Evolutionary conservation across 2,888 invertebrate species (phyloP).

Genomic region (Sphaeridia pumilis): DNA sequence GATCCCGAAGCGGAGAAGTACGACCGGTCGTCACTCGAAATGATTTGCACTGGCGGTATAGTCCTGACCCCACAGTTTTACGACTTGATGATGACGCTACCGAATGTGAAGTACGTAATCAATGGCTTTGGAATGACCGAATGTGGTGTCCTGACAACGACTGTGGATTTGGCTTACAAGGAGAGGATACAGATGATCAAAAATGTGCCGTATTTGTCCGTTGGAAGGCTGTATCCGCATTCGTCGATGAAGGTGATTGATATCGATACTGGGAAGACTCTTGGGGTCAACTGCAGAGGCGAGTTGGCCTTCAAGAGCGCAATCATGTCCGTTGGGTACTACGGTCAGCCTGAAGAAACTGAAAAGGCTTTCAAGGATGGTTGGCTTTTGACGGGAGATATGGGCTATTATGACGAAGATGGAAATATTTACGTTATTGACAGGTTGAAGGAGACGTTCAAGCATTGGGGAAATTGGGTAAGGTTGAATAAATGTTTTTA

Average conservation of each 20-base stretch:
- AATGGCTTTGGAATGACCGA: slow-evolving; percentile 33
- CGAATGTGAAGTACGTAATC: slow-evolving; percentile 24
- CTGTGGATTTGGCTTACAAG: slow-evolving; percentile 23
- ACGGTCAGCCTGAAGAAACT: slow-evolving; percentile 26
- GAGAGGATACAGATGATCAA: slow-evolving; percentile 14
- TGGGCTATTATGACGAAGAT: slow-evolving; percentile 30
- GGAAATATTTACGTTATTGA: slow-evolving; percentile 31
- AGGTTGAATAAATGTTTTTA: not conserved
- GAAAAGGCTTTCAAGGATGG: slow-evolving; percentile 22
- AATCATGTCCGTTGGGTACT: slow-evolving; percentile 27
- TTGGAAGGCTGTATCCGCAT: slow-evolving; percentile 29
- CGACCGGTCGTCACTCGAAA: slow-evolving; percentile 24
- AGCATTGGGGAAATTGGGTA: slow-evolving; percentile 30
- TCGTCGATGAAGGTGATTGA: slow-evolving; percentile 24
- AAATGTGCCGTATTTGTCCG: slow-evolving; percentile 21
- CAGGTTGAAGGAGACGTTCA: slow-evolving; percentile 32
- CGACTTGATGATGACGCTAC: slow-evolving; percentile 22
- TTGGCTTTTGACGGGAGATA: slow-evolving; percentile 30
- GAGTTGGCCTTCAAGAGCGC: slow-evolving; percentile 28
- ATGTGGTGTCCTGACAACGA: slow-evolving; percentile 32
- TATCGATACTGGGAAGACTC: slow-evolving; percentile 23
- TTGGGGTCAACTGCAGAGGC: slow-evolving; percentile 26
- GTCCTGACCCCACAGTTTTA: slow-evolving; percentile 18
- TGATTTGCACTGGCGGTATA: slow-evolving; percentile 30
- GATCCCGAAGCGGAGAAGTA: slow-evolving; percentile 28